phyloP scores from a whole-genome alignment of 2,113 vertebrate genomes.

The Fregetta grallaria region DNA sequence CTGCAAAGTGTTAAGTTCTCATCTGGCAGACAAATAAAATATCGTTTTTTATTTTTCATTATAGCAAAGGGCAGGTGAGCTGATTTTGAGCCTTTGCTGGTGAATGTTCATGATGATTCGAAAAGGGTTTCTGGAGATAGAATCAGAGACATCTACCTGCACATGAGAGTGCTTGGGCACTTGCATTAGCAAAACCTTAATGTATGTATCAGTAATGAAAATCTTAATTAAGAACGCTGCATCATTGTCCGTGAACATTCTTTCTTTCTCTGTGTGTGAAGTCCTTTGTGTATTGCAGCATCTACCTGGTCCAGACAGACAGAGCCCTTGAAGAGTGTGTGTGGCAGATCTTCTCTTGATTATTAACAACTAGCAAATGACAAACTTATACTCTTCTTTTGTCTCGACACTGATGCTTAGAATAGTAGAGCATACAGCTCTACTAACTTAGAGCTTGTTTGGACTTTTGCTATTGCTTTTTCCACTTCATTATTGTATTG shows the following conservation, averaged over 20 bases:
- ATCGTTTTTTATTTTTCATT: background rate
- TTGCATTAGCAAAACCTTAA: conserved; percentile 76
- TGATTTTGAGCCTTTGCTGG: conserved; percentile 30
- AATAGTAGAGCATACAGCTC: conserved; percentile 43
- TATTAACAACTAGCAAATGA: conserved; percentile 70
- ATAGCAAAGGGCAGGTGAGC: conserved; percentile 38
- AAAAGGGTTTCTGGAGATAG: conserved; percentile 61
- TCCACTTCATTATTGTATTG: conserved; percentile 30
- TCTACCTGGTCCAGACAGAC: conserved; percentile 78
- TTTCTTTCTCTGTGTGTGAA: conserved; percentile 69
- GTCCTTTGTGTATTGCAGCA: conserved; percentile 74
- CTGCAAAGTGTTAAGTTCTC: conserved; percentile 1
- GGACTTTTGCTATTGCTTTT: conserved; percentile 8
- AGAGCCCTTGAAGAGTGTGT: conserved; percentile 71
- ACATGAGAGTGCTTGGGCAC: conserved; percentile 72
- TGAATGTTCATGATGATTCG: background rate
- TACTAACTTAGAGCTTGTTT: conserved; percentile 57
- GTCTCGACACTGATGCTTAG: conserved; percentile 62
- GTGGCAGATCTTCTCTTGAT: conserved; percentile 77
- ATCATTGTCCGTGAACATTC: conserved; percentile 78
- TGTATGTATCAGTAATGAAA: conserved; percentile 87
- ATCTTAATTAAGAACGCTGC: conserved; percentile 84
- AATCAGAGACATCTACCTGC: conserved; percentile 80
- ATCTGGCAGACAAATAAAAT: background rate
- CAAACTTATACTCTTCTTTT: conserved; percentile 71